Conservation (phyloP, 2,113 vertebrate genomes). For the Platysteira castanea region DNA sequence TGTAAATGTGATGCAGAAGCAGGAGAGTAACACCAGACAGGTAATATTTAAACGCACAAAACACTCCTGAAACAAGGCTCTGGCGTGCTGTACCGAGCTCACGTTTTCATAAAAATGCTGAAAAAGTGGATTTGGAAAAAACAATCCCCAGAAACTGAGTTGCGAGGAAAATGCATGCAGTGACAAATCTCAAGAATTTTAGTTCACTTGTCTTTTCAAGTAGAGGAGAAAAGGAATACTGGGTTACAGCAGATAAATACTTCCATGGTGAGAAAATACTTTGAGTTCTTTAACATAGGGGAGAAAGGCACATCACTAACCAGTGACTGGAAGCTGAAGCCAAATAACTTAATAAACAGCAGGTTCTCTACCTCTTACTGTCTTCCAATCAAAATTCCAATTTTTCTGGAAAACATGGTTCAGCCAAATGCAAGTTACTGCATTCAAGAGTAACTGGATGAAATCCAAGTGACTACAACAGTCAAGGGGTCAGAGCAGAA, state of each 20-base stretch:
- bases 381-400: neutral
- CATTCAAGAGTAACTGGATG: neutral
- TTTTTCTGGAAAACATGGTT: neutral
- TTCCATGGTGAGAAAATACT: neutral
- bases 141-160: neutral
- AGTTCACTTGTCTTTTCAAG: neutral
- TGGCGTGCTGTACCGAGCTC: neutral
- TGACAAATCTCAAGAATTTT: neutral
- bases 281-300: neutral
- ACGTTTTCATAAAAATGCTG: neutral
- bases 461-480: neutral
- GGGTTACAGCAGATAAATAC: neutral
- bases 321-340: neutral
- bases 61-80: neutral
- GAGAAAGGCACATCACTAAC: conserved; percentile 1
- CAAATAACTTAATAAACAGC: conserved; percentile 29
- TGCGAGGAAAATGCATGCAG: neutral
- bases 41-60: neutral
- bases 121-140: neutral
- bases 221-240: neutral
- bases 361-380: neutral
- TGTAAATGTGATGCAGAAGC: neutral
- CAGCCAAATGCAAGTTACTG: neutral
- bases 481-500: neutral
- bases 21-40: neutral